Conservation (phyloP, 2,888 invertebrate genomes). For the Cybosia mesomella region DNA sequence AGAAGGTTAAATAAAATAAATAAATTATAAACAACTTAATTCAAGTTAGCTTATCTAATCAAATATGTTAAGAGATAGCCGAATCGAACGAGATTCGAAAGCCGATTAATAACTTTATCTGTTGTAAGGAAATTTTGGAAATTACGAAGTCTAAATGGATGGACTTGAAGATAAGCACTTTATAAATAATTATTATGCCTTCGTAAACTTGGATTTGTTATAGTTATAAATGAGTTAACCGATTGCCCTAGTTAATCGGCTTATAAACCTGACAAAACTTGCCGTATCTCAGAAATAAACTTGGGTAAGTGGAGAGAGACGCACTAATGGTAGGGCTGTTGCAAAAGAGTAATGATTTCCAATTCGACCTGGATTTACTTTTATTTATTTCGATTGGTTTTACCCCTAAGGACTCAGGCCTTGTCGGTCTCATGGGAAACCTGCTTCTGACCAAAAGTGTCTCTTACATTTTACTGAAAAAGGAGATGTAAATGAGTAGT, state of each 20-base stretch:
- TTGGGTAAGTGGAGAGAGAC: conserved; percentile 27
- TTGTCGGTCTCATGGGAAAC: neutral
- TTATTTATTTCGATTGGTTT: neutral
- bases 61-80: conserved; percentile 36
- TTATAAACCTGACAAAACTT: conserved; percentile 66
- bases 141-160: conserved; percentile 54
- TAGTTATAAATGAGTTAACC: conserved; percentile 70
- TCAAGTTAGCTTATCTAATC: conserved; percentile 26
- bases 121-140: conserved; percentile 36
- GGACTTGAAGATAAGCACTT: conserved; percentile 62
- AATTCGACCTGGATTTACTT: neutral
- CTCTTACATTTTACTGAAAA: too few species aligned
- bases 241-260: conserved; percentile 71
- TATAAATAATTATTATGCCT: conserved; percentile 66
- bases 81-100: conserved; percentile 42
- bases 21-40: conserved; percentile 17
- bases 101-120: conserved; percentile 52
- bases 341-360: neutral
- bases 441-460: too few species aligned
- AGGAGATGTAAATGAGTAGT: too few species aligned
- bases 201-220: conserved; percentile 53
- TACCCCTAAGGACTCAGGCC: neutral
- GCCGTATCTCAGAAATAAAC: conserved; percentile 53
- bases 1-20: too few species aligned
- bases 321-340: neutral